These are phyloP conservation scores for Tetramorium bicarinatum DNA, from an alignment of 2,888 invertebrate species.

Conservation along the genomic window DNA sequence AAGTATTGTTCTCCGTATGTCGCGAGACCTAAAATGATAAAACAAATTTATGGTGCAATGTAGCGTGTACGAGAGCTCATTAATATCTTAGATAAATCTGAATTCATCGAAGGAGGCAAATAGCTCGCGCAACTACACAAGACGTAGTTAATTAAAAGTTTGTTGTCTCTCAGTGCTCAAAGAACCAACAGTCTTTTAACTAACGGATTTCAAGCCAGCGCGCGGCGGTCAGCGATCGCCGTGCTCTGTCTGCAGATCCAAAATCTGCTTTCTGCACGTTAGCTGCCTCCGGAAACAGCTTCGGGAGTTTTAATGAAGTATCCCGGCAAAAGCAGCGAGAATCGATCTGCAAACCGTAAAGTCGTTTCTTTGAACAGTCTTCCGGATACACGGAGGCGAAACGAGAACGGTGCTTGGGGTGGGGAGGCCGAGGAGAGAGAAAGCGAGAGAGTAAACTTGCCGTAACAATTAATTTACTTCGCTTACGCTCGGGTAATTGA, in stretches of 20 bases:
- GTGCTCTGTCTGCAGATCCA: constrained; percentile 36
- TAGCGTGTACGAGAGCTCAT: constrained; percentile 49
- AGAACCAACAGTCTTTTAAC: constrained; percentile 49
- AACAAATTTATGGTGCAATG: constrained; percentile 49
- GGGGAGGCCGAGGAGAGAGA: constrained; percentile 37
- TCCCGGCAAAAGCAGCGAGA: constrained; percentile 48
- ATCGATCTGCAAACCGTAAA: constrained; percentile 54
- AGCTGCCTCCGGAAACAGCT: constrained; percentile 39
- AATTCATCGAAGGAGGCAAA: constrained; percentile 45
- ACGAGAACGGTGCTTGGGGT: constrained; percentile 17
- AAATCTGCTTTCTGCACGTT: constrained; percentile 35
- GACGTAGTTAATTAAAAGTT: constrained; percentile 50
- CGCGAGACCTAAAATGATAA: constrained; percentile 55
- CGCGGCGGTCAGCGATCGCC: constrained; percentile 37
- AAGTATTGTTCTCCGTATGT: constrained; percentile 47
- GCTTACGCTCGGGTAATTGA: constrained; percentile 80
- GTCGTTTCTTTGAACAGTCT: constrained; percentile 55
- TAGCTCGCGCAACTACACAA: constrained; percentile 11
- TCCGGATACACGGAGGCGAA: constrained; percentile 47
- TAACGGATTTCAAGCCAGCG: constrained; percentile 38
- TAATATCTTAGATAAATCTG: constrained; percentile 46
- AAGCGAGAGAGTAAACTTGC: constrained; percentile 58
- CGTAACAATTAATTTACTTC: constrained; percentile 80
- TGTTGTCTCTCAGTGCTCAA: constrained; percentile 32
- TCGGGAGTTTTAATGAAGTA: constrained; percentile 69